These are phyloP conservation scores for Crypturellus tataupa DNA, from an alignment of 2,797 vertebrate species.

Conservation along the genomic window DNA sequence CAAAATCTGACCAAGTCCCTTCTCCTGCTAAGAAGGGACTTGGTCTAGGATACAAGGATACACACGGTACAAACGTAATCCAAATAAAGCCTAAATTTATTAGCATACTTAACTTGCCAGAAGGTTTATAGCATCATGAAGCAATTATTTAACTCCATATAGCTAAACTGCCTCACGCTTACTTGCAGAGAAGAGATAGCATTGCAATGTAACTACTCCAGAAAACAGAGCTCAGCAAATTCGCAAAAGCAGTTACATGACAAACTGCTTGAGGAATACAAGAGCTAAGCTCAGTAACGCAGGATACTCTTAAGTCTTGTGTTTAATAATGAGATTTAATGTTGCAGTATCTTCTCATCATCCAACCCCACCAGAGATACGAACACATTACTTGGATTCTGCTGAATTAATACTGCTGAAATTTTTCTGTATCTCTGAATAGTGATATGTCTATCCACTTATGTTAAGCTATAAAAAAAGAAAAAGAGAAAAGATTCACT, in stretches of 20 bases:
- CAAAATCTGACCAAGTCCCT: not conserved
- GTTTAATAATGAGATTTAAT: not conserved
- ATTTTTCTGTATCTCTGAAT: not conserved
- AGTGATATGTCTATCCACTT: not conserved
- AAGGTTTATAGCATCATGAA: not conserved
- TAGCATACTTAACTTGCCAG: not conserved
- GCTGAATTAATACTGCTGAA: not conserved
- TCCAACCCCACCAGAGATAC: not conserved
- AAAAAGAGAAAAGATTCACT: not conserved
- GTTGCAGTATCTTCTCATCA: not conserved
- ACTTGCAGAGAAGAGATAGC: not conserved
- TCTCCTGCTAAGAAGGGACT: too few species aligned
- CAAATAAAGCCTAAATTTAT: not conserved
- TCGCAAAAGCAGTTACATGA: not conserved
- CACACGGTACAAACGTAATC: not conserved
- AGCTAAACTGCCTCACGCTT: not conserved
- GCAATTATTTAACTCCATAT: fast-evolving
- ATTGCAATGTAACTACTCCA: not conserved
- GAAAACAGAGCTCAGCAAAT: not conserved
- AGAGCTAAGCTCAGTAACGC: not conserved
- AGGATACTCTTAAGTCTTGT: not conserved
- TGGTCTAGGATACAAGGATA: not conserved
- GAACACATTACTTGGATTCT: not conserved
- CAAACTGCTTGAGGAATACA: not conserved
- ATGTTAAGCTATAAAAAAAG: not conserved